Evolutionary conservation across 1,140 invertebrate genomes (phyloP), one percentile per base, ranked within the genome.

Genomic region (Choristoneura fumiferana): DNA sequence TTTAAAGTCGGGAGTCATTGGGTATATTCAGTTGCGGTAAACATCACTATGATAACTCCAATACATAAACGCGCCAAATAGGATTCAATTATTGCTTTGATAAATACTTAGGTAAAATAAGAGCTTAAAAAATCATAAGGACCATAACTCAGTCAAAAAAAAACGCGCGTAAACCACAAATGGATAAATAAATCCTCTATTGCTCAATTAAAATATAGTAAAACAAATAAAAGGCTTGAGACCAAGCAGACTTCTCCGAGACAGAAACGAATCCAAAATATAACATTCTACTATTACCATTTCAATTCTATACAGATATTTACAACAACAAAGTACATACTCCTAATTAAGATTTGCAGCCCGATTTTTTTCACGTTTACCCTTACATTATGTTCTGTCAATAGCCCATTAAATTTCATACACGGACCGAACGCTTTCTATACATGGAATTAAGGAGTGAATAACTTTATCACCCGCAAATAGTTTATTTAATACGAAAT

Each of bases 311-410:
- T 49, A 53, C 38, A 33, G 72, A 63, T 81, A 81, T 81, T 67
- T 79, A 81, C 76, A 83, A 61, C 71, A 83, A 78, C 69, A 72
- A 78, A 71, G 71, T 70, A n/a, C n/a, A n/a, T n/a, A n/a, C n/a
- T n/a, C n/a, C n/a, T n/a, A n/a, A n/a, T n/a, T n/a, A n/a, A n/a
- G n/a, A n/a, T n/a, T n/a, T n/a, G n/a, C n/a, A n/a, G n/a, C n/a
- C n/a, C n/a, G n/a, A n/a, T n/a, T n/a, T n/a, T n/a, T n/a, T n/a
- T n/a, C n/a, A n/a, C n/a, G n/a, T n/a, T n/a, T n/a, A n/a, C n/a
- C n/a, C n/a, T n/a, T n/a, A n/a, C n/a, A n/a, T n/a, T n/a, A n/a
- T n/a, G n/a, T n/a, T n/a, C n/a, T n/a, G n/a, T n/a, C n/a, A n/a
- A n/a, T n/a, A n/a, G n/a, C n/a, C n/a, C n/a, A n/a, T n/a, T n/a